These are phyloP conservation scores for Cyprinodon tularosa DNA, from an alignment of 2,113 vertebrate species.

Conservation along the genomic window DNA sequence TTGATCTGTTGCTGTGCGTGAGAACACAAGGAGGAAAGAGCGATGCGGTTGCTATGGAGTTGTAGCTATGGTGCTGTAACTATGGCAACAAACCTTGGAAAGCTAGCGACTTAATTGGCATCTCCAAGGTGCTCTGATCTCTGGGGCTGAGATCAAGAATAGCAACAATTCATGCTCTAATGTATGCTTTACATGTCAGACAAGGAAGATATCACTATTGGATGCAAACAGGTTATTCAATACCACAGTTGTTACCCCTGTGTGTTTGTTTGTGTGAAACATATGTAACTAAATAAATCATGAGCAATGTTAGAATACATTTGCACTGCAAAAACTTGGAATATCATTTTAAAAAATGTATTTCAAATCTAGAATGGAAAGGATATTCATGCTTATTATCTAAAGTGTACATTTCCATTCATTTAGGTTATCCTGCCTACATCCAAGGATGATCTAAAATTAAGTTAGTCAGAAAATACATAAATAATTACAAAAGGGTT, in stretches of 20 bases:
- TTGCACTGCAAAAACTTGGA: background rate
- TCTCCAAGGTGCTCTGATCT: constrained; percentile 62
- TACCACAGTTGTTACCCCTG: constrained; percentile 31
- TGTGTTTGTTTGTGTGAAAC: background rate
- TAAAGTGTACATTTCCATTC: background rate
- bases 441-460: background rate
- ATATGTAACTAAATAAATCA: background rate
- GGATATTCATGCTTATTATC: no score
- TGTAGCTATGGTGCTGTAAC: constrained; percentile 79
- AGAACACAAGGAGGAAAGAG: constrained; percentile 58
- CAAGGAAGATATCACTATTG: constrained; percentile 57
- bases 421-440: background rate
- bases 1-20: constrained; percentile 27
- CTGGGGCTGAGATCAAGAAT: constrained; percentile 74
- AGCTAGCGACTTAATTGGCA: constrained; percentile 79
- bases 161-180: constrained; percentile 80
- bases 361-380: no score
- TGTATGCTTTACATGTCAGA: constrained; percentile 70
- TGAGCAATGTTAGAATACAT: constrained; percentile 6
- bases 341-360: background rate
- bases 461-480: background rate
- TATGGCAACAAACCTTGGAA: constrained; percentile 81
- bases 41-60: constrained; percentile 75
- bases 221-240: constrained; percentile 61
- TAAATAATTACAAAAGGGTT: background rate